Conservation (phyloP, 2,888 invertebrate genomes). For the Meta bourneti region DNA sequence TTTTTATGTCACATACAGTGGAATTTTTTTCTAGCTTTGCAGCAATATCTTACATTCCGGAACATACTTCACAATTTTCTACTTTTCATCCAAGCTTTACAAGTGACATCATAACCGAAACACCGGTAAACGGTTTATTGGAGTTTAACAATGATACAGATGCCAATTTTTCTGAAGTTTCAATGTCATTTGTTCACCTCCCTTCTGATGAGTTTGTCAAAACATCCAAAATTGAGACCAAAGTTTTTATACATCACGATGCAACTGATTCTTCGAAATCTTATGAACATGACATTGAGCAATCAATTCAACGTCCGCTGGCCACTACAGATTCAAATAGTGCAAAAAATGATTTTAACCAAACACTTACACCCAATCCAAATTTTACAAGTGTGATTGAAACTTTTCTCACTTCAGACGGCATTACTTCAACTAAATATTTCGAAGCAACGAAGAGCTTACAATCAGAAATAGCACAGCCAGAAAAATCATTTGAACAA, state of each 20-base stretch:
- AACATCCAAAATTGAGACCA: background rate
- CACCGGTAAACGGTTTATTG: too few species aligned
- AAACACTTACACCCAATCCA: too few species aligned
- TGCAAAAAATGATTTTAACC: too few species aligned
- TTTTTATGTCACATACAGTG: background rate
- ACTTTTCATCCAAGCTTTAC: background rate
- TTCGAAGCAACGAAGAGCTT: background rate
- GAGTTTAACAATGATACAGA: too few species aligned
- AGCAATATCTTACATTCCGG: background rate
- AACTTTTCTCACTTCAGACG: too few species aligned
- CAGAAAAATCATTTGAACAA: background rate
- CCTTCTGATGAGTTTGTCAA: too few species aligned
- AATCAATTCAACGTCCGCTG: too few species aligned
- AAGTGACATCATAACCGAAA: background rate
- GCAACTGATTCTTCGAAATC: background rate
- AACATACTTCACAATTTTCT: background rate
- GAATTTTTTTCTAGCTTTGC: background rate
- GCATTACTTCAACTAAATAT: background rate
- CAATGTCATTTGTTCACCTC: too few species aligned
- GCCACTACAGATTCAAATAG: too few species aligned
- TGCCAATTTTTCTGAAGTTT: too few species aligned
- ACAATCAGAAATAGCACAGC: background rate
- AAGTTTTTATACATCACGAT: background rate
- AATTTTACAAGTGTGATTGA: too few species aligned
- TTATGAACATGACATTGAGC: background rate